phyloP scores from a whole-genome alignment of 1,140 invertebrate genomes.

The Coboldia fuscipes region DNA sequence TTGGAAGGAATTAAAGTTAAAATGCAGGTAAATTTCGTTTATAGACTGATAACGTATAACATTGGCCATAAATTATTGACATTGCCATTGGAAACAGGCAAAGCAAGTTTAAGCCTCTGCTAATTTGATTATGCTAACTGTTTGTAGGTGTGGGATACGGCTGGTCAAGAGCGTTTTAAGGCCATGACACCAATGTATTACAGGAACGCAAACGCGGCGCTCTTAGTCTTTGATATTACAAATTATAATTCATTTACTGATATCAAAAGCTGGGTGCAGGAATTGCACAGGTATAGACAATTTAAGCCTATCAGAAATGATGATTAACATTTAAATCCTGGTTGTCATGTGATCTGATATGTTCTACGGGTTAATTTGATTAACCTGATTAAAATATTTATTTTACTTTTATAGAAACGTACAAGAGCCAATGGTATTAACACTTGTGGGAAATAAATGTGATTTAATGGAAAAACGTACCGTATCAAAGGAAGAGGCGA shows the following conservation, averaged over 20 bases:
- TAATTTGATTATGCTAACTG: constrained; percentile 15
- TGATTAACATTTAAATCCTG: background rate
- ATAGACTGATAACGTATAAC: background rate
- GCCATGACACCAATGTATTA: constrained; percentile 88
- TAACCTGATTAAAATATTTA: background rate
- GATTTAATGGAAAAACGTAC: constrained; percentile 41
- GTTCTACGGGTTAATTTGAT: background rate
- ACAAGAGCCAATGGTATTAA: constrained; percentile 47
- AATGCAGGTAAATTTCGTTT: constrained; percentile 34
- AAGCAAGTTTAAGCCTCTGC: constrained; percentile 12
- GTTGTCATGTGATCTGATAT: background rate
- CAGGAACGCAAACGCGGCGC: constrained; percentile 67
- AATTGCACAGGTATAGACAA: constrained; percentile 38
- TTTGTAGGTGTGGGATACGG: constrained; percentile 70
- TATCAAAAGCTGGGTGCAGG: constrained; percentile 61
- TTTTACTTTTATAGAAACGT: constrained; percentile 33
- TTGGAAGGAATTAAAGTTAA: constrained; percentile 43
- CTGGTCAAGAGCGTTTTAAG: constrained; percentile 67
- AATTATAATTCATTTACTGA: constrained; percentile 43
- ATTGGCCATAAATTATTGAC: background rate
- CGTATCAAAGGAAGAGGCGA: constrained; percentile 43
- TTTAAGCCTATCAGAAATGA: background rate
- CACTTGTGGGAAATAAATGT: constrained; percentile 68
- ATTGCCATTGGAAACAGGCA: constrained; percentile 4
- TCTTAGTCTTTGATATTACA: constrained; percentile 74